phyloP scores from a whole-genome alignment of 2,113 vertebrate species.

The Sinocyclocheilus anophthalmus region DNA sequence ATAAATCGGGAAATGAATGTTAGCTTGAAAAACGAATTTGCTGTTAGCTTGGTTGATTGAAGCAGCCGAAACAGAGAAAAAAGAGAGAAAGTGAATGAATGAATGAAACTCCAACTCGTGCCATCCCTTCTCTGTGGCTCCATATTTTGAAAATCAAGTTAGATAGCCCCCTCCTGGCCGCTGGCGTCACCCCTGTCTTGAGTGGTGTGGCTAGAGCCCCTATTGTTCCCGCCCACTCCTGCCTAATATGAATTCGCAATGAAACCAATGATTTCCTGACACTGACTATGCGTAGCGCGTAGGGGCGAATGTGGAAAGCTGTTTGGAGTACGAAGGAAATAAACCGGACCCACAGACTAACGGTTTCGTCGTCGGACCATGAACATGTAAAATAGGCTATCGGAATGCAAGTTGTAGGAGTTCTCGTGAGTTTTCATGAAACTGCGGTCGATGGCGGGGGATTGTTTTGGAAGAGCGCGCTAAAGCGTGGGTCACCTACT shows the following conservation, averaged over 20 bases:
- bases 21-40: background rate
- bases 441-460: constrained; percentile 17
- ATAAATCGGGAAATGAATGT: background rate
- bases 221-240: constrained; percentile 65
- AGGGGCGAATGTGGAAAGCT: constrained; percentile 35
- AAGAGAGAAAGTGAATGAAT: background rate
- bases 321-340: background rate
- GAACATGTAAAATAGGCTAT: background rate
- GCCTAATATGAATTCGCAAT: constrained; percentile 51
- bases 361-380: background rate
- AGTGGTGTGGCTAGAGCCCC: constrained; percentile 57
- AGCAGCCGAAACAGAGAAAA: too few relatives aligned
- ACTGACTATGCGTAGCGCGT: constrained; percentile 42
- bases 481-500: constrained; percentile 22
- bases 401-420: constrained; percentile 50
- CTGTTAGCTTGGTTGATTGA: too few relatives aligned
- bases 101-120: background rate
- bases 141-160: constrained; percentile 13
- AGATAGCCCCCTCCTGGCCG: constrained; percentile 34
- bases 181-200: constrained; percentile 30
- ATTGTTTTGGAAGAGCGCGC: constrained; percentile 32
- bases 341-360: background rate
- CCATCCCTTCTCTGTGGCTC: background rate
- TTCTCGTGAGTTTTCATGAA: constrained; percentile 30
- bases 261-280: constrained; percentile 59